Conservation (phyloP, 2,888 invertebrate species). For the Epinotia nisella region DNA sequence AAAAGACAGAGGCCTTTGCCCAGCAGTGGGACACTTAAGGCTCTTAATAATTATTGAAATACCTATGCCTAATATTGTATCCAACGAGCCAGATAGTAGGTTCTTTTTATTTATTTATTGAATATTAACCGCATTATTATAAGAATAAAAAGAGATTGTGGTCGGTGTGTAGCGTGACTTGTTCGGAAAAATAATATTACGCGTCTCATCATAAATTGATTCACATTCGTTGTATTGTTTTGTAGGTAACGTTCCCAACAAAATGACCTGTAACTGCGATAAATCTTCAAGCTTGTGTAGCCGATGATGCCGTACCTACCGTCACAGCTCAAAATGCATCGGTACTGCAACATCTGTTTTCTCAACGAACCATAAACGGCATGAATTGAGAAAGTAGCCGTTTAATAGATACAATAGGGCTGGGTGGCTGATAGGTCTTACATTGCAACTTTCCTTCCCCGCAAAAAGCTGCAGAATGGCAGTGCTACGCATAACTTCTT, state of each 20-base stretch:
- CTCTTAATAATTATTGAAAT: not conserved
- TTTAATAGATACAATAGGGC: slow-evolving; percentile 84
- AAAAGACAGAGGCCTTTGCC: too few species aligned
- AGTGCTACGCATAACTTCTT: slow-evolving; percentile 65
- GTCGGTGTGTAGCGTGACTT: not conserved
- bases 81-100: not conserved
- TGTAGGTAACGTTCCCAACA: not conserved
- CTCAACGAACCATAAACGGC: slow-evolving; percentile 80
- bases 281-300: slow-evolving; percentile 37
- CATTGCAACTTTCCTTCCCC: slow-evolving; percentile 74
- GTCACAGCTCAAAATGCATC: slow-evolving; percentile 65
- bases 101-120: not conserved
- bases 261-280: slow-evolving; percentile 36
- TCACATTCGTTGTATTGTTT: not conserved
- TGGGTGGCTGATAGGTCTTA: slow-evolving; percentile 69
- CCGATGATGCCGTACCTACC: slow-evolving; percentile 61
- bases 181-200: not conserved
- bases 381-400: slow-evolving; percentile 81
- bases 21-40: too few species aligned
- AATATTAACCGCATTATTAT: slow-evolving; percentile 1
- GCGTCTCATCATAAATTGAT: not conserved
- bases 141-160: not conserved
- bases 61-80: too few species aligned
- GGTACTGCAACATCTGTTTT: slow-evolving; percentile 68
- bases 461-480: slow-evolving; percentile 73